phyloP scores from a whole-genome alignment of 2,888 invertebrate species.

The Rhodophaea formosa region DNA sequence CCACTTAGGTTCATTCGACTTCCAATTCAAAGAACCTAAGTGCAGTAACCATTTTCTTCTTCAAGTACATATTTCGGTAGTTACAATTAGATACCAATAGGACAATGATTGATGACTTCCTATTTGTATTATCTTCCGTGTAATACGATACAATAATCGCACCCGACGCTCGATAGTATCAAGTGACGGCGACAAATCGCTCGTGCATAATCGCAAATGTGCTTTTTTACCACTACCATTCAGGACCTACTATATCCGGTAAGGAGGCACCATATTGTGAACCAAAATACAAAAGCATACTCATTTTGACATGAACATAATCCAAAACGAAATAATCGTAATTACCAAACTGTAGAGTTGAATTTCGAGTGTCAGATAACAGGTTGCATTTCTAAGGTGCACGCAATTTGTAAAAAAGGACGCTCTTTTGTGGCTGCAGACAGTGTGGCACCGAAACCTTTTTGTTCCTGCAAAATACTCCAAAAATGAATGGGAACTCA shows the following conservation, averaged over 20 bases:
- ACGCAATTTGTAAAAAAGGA: slow-evolving; percentile 61
- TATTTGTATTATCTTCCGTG: slow-evolving; percentile 50
- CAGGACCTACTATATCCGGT: slow-evolving; percentile 72
- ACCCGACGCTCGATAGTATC: slow-evolving; percentile 61
- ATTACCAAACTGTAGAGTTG: slow-evolving; percentile 39
- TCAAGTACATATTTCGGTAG: slow-evolving; percentile 17
- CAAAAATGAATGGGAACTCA: slow-evolving; percentile 50
- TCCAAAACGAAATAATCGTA: slow-evolving; percentile 41
- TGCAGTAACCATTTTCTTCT: too few relatives aligned
- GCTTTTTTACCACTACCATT: slow-evolving; percentile 62
- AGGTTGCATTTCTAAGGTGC: slow-evolving; percentile 70
- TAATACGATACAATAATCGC: slow-evolving; percentile 72
- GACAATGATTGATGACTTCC: slow-evolving; percentile 38
- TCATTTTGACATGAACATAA: slow-evolving; percentile 52
- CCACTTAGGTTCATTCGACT: too few relatives aligned
- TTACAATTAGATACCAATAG: slow-evolving; percentile 21
- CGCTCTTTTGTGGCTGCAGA: slow-evolving; percentile 73
- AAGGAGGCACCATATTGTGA: slow-evolving; percentile 60
- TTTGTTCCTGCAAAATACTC: slow-evolving; percentile 66
- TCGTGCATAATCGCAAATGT: slow-evolving; percentile 77
- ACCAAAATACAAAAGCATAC: slow-evolving; percentile 63
- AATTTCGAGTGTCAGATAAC: slow-evolving; percentile 38
- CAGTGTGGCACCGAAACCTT: slow-evolving; percentile 73
- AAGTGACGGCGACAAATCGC: slow-evolving; percentile 73
- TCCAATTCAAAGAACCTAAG: too few relatives aligned